Percentiles rank a stretch among this genome's conserved stretches.
These are phyloP conservation scores for Augochlorella aurata DNA, from an alignment of 2,888 invertebrate genomes.

Conservation along the genomic window DNA sequence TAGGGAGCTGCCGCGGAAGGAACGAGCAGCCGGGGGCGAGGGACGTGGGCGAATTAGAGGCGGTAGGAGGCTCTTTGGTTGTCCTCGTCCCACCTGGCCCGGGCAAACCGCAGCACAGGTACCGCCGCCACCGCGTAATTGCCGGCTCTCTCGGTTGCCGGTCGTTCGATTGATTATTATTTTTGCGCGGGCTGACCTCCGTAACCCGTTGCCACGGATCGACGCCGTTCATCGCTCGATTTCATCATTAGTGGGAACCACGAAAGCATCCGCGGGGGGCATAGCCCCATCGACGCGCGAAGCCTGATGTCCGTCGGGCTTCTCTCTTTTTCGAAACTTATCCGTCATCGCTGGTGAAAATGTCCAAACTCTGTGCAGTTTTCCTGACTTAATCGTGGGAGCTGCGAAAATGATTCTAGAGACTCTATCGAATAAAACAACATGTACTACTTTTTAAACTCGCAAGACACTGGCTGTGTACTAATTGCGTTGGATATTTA, in stretches of 20 bases:
- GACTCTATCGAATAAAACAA: too few species aligned
- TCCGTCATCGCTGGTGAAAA: not conserved
- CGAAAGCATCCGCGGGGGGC: constrained; percentile 24
- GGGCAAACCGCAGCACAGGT: constrained; percentile 78
- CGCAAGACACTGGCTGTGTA: too few species aligned
- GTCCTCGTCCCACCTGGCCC: constrained; percentile 41
- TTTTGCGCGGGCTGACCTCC: constrained; percentile 68
- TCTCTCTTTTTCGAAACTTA: not conserved
- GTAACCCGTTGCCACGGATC: constrained; percentile 50
- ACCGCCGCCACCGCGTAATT: constrained; percentile 80
- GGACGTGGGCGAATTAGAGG: constrained; percentile 66
- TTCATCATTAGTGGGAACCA: constrained; percentile 55
- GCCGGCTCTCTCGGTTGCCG: constrained; percentile 71
- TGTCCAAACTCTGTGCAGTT: not conserved
- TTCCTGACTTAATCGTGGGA: too few species aligned
- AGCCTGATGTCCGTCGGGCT: not conserved
- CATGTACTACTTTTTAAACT: too few species aligned
- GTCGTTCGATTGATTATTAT: constrained; percentile 75
- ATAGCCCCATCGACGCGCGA: constrained; percentile 16
- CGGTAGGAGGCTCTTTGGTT: constrained; percentile 52
- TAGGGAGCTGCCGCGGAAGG: constrained; percentile 57
- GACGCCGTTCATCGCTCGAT: constrained; percentile 42
- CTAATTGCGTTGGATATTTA: too few species aligned
- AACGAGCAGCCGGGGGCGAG: not conserved
- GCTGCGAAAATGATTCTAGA: too few species aligned